Percentiles rank a stretch among this genome's conserved stretches.
Evolutionary conservation across 1,140 invertebrate species (phyloP).

Genomic region (Macrosteles quadrilineatus): DNA sequence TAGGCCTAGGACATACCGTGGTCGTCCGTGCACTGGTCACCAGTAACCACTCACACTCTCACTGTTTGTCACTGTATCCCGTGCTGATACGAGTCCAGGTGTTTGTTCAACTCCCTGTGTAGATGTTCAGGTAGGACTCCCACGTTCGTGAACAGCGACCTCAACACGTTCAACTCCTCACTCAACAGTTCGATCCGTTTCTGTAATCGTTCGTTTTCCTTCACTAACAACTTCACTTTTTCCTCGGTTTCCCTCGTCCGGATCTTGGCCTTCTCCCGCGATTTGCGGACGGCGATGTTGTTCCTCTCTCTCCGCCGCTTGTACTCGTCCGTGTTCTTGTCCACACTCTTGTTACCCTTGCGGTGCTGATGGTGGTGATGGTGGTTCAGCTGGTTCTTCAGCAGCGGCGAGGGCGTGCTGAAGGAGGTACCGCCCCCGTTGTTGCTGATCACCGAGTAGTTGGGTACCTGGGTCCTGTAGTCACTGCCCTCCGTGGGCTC

Average conservation of each 20-base stretch:
- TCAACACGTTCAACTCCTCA: conserved; percentile 87
- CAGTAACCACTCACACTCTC: background rate
- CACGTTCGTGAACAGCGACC: conserved; percentile 74
- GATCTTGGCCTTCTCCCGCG: conserved; percentile 94
- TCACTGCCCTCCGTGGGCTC: conserved; percentile 67
- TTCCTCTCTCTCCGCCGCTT: conserved; percentile 87
- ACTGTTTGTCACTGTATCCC: conserved; percentile 35
- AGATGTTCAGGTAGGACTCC: conserved; percentile 69
- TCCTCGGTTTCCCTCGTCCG: conserved; percentile 91
- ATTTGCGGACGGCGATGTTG: conserved; percentile 96
- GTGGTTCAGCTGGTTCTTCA: conserved; percentile 50
- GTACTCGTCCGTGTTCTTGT: conserved; percentile 94
- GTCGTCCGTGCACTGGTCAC: background rate
- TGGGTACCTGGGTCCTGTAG: conserved; percentile 30
- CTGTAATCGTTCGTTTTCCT: conserved; percentile 91
- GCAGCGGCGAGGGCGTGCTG: conserved; percentile 54
- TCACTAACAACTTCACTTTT: conserved; percentile 85
- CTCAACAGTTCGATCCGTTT: conserved; percentile 90
- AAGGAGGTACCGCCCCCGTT: conserved; percentile 59
- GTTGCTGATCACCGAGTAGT: conserved; percentile 54
- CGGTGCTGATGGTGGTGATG: conserved; percentile 53
- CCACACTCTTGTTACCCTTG: conserved; percentile 73
- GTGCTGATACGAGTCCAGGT: conserved; percentile 66
- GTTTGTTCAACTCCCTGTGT: conserved; percentile 70
- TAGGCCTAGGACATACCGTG: background rate